phyloP scores from a whole-genome alignment of 1,140 invertebrate genomes.

The Camponotus vicinus region DNA sequence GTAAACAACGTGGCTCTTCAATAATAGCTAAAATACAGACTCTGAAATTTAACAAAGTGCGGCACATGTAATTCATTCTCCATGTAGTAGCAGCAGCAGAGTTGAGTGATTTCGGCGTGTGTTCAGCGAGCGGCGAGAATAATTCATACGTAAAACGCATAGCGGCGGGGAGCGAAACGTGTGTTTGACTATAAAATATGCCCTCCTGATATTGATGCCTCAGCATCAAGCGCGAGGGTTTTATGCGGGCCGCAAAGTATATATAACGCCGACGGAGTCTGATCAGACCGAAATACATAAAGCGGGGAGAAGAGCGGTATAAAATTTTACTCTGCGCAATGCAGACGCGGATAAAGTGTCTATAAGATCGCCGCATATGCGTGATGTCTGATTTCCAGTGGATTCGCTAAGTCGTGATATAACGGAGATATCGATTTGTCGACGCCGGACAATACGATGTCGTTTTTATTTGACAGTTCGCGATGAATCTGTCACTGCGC shows the following conservation, averaged over 20 bases:
- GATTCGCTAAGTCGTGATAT: conserved; percentile 45
- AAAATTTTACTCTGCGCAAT: conserved; percentile 65
- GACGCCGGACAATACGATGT: conserved; percentile 11
- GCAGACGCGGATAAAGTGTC: conserved; percentile 41
- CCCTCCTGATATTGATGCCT: conserved; percentile 67
- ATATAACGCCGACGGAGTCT: conserved; percentile 28
- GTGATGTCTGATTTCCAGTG: conserved; percentile 35
- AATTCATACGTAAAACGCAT: conserved; percentile 77
- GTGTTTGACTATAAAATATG: conserved; percentile 69
- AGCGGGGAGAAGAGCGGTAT: conserved; percentile 39
- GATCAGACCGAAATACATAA: conserved; percentile 57
- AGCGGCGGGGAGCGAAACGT: conserved; percentile 39
- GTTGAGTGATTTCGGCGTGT: conserved; percentile 80
- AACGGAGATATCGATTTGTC: conserved; percentile 42
- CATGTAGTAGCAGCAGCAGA: conserved; percentile 62
- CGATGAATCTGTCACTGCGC: conserved; percentile 15
- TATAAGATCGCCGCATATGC: conserved; percentile 7
- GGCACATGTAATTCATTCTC: conserved; percentile 56
- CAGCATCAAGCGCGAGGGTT: conserved; percentile 54
- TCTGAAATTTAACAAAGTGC: conserved; percentile 55
- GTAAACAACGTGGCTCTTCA: conserved; percentile 15
- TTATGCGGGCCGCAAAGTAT: conserved; percentile 50
- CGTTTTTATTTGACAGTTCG: conserved; percentile 34
- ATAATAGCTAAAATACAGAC: background rate
- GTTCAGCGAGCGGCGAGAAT: conserved; percentile 77